phyloP scores from a whole-genome alignment of 2,113 vertebrate species.

The Nansenia antarctica region DNA sequence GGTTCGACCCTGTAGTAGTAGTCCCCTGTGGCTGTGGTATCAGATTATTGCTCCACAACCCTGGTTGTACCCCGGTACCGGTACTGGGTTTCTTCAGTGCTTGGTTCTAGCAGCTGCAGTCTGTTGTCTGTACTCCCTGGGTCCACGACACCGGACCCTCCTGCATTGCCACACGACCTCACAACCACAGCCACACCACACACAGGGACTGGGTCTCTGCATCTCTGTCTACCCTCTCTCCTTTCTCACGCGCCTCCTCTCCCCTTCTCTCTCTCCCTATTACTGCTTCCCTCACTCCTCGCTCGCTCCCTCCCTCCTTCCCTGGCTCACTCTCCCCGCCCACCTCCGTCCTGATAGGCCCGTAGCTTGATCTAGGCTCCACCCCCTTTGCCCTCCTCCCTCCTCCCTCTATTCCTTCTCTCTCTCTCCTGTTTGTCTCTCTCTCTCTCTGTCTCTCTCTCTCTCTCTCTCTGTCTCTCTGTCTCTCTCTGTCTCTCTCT shows the following conservation, averaged over 20 bases:
- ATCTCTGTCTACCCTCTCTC: slow-evolving; percentile 60
- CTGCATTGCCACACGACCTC: slow-evolving; percentile 46
- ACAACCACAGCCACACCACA: slow-evolving; percentile 65
- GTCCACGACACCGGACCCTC: neutral
- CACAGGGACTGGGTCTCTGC: slow-evolving; percentile 48
- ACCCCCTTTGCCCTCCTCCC: slow-evolving; percentile 17
- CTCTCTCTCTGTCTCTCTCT: neutral
- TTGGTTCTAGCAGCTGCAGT: neutral
- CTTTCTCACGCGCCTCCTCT: slow-evolving; percentile 26
- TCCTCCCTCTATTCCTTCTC: slow-evolving; percentile 30
- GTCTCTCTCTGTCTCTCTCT: slow-evolving; percentile 50
- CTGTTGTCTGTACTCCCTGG: slow-evolving; percentile 41
- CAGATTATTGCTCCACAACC: too few species aligned
- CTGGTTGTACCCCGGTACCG: too few species aligned
- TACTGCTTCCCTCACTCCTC: slow-evolving; percentile 51
- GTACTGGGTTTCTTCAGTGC: too few species aligned
- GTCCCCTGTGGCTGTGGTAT: too few species aligned
- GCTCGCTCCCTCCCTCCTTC: slow-evolving; percentile 57
- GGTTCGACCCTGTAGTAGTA: too few species aligned
- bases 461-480: slow-evolving; percentile 23
- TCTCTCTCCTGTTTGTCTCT: neutral
- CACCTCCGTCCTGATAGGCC: slow-evolving; percentile 54
- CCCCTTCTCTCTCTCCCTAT: slow-evolving; percentile 41
- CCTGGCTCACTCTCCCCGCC: slow-evolving; percentile 48
- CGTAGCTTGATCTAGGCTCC: slow-evolving; percentile 1